These are phyloP conservation scores for Gallirallus australis DNA, from an alignment of 2,797 vertebrate genomes.

Conservation along the genomic window DNA sequence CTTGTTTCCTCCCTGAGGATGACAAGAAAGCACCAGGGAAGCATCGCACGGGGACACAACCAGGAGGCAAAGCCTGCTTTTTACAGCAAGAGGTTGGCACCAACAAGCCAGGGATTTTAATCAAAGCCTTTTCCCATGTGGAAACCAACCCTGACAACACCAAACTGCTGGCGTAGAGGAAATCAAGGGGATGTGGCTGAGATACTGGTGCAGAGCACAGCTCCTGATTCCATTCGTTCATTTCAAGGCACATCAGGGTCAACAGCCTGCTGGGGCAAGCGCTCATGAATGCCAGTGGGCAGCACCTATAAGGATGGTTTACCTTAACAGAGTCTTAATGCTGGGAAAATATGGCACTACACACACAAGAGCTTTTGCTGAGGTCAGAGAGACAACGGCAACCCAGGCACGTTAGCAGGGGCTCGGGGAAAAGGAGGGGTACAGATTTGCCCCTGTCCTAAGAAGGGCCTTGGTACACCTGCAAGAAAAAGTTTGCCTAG, in stretches of 20 bases:
- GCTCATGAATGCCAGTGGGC: fast-evolving
- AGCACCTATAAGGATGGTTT: neutral
- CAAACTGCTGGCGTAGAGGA: neutral
- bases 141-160: too few relatives aligned
- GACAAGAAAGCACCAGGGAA: neutral
- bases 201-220: fast-evolving
- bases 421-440: neutral
- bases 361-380: neutral
- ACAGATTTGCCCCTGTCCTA: neutral
- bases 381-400: neutral
- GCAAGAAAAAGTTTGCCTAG: neutral
- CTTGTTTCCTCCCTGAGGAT: neutral
- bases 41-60: fast-evolving
- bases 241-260: neutral
- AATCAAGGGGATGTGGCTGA: neutral
- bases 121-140: neutral
- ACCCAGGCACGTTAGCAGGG: fast-evolving
- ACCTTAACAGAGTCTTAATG: fast-evolving
- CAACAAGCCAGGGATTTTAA: neutral
- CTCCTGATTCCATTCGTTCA: neutral
- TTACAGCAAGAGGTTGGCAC: neutral
- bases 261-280: neutral
- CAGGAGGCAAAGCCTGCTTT: neutral
- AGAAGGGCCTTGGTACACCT: neutral
- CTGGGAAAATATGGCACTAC: neutral